phyloP scores from a whole-genome alignment of 92 coral and sea anemone species.

The Palythoa grandis region DNA sequence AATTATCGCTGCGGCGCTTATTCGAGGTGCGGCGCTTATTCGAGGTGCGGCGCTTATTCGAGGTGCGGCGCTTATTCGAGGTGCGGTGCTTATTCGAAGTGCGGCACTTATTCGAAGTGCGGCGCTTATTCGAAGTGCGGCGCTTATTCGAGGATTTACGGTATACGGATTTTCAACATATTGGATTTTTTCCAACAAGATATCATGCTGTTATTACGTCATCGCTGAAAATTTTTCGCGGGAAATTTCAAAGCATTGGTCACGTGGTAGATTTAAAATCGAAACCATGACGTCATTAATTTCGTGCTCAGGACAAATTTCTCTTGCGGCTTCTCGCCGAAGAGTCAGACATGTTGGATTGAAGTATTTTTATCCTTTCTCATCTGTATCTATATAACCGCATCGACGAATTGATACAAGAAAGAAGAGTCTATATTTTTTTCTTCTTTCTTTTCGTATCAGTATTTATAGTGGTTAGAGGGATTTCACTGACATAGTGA shows the following conservation, averaged over 20 bases:
- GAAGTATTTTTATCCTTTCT: conserved; percentile 75
- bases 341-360: conserved; percentile 96
- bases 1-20: too few species aligned
- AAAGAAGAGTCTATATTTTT: conserved; percentile 45
- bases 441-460: conserved; percentile 45
- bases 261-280: conserved; percentile 83
- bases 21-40: too few species aligned
- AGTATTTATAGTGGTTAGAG: conserved; percentile 61
- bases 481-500: conserved; percentile 58
- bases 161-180: too few species aligned
- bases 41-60: too few species aligned
- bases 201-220: neutral
- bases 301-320: conserved; percentile 79
- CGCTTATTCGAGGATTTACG: too few species aligned
- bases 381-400: conserved; percentile 74
- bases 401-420: conserved; percentile 65
- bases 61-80: too few species aligned
- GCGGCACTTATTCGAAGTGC: too few species aligned
- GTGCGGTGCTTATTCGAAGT: too few species aligned
- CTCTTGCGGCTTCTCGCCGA: conserved; percentile 97
- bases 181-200: too few species aligned
- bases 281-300: conserved; percentile 87
- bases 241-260: conserved; percentile 70
- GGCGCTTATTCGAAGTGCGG: too few species aligned
- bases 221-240: conserved; percentile 67